Evolutionary conservation across 2,888 invertebrate genomes (phyloP).

Genomic region (Hymenopus coronatus): DNA sequence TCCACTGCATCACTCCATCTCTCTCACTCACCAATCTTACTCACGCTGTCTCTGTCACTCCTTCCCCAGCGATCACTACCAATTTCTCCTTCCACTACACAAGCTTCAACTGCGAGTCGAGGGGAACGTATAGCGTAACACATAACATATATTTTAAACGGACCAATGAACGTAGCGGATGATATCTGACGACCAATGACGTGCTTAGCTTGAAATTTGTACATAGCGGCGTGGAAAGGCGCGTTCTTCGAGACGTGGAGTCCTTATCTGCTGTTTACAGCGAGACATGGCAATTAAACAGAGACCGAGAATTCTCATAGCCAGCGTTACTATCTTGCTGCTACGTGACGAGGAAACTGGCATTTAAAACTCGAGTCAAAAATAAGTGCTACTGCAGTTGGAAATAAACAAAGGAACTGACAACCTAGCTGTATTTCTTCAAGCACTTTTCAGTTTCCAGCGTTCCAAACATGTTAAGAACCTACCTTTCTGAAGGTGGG

Average conservation of each 20-base stretch:
- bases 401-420: neutral
- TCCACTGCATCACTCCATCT: neutral
- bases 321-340: neutral
- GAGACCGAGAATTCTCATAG: neutral
- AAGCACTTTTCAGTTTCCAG: neutral
- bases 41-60: neutral
- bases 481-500: too few relatives aligned
- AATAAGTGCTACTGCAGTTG: neutral
- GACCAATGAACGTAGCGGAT: constrained; percentile 21
- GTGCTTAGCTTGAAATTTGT: neutral
- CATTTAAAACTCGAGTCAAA: neutral
- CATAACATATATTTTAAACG: constrained; percentile 2
- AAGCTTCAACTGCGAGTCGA: neutral
- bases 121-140: neutral
- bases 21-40: neutral
- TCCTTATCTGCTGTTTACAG: neutral
- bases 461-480: too few relatives aligned
- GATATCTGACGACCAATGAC: neutral
- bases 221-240: constrained; percentile 33
- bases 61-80: neutral
- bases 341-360: neutral
- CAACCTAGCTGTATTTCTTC: neutral
- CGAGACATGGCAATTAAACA: neutral
- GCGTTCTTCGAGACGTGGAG: constrained; percentile 36
- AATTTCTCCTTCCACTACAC: neutral